Evolutionary conservation across 2,113 vertebrate genomes (phyloP), one percentile per base, ranked within the genome.

Genomic region (Benitochromis conjunctus): DNA sequence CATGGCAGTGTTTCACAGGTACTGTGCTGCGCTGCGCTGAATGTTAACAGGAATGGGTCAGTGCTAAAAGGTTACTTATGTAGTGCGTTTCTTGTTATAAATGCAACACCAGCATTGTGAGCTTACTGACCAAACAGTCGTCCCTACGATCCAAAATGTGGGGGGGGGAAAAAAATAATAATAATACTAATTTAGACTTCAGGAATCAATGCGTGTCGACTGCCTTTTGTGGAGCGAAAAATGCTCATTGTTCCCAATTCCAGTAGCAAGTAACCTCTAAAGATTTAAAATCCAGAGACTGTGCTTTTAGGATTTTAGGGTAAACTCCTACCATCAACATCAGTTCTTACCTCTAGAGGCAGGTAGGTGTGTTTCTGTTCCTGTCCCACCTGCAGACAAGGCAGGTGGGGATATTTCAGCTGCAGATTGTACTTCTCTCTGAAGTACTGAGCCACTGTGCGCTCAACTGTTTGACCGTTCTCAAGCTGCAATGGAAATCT

Each of bases 321-420:
- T 19, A 5, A 3, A 34, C 9, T 7, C 31, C 18, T 36, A 10
- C 53, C 9, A 18, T 4, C 5, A 10, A 10, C 5, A 3, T 24
- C 31, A 34, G 31, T 34, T 34, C 94, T 97, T 95, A 99, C 98
- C 97, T 99, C 98, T 91, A 99, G 96, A 86, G 98, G 98, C 95
- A 99, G 97, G 94, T 99, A 99, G 83, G 98, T 99, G 94, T 99
- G 98, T 89, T 99, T 99, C 96, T 99, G 98, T 74, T 99, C 98
- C 91, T 99, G 98, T 74, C 98, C 98, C 96, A 99, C 98, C 97
- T 64, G 98, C 81, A 99, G 96, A 88, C 98, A 99, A 76, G 98
- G 98, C 90, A 99, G 96, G 91, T 99, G 98, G 76, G 98, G 98
- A 89, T 98, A 99, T 89, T 99, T 99, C 86, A 99, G 96, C 95